These are phyloP conservation scores for Bombus ignitus DNA, from an alignment of 1,140 invertebrate genomes.

Conservation along the genomic window DNA sequence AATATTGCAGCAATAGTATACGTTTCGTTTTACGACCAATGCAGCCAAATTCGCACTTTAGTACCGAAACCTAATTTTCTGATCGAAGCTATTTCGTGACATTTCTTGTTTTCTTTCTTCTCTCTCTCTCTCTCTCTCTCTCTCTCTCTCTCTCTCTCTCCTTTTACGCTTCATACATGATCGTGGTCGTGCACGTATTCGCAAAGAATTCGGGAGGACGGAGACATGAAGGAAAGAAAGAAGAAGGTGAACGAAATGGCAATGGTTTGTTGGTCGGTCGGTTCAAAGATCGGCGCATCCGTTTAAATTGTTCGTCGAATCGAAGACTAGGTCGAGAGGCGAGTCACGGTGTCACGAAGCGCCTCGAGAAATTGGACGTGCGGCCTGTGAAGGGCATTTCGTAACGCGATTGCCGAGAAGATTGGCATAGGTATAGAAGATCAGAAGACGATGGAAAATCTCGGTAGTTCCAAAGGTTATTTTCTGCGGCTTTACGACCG, in stretches of 20 bases:
- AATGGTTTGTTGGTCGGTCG: not conserved
- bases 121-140: no score
- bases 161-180: no score
- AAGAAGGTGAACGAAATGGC: not conserved
- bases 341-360: constrained; percentile 58
- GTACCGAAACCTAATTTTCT: no score
- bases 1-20: no score
- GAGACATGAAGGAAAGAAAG: rapidly evolving
- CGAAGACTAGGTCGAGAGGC: constrained; percentile 52
- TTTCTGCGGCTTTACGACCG: constrained; percentile 47
- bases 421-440: constrained; percentile 47
- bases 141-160: no score
- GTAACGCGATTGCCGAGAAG: constrained; percentile 60
- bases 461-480: constrained; percentile 55
- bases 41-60: no score
- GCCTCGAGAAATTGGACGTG: constrained; percentile 64
- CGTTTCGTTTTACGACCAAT: no score
- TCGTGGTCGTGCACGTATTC: not conserved
- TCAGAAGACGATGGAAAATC: constrained; percentile 64
- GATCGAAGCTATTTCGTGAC: no score
- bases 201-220: not conserved
- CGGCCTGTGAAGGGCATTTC: constrained; percentile 63
- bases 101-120: no score
- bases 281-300: constrained; percentile 49
- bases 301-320: constrained; percentile 56